Evolutionary conservation across 2,113 vertebrate genomes (phyloP).

Genomic region (Strix uralensis): DNA sequence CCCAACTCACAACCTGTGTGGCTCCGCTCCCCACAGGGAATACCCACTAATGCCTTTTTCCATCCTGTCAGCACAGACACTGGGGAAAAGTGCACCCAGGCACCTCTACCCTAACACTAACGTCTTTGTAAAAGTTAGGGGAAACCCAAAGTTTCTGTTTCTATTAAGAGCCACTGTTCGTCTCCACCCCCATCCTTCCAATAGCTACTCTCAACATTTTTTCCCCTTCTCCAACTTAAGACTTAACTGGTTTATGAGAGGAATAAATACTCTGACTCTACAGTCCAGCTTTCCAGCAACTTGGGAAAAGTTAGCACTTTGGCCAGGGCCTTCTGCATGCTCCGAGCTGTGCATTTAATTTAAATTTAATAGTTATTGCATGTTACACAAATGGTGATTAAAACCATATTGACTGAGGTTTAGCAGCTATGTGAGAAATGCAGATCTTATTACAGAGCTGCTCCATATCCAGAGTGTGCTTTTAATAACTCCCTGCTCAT

Average conservation of each 20-base stretch:
- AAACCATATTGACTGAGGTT: slow-evolving; percentile 26
- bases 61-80: not conserved
- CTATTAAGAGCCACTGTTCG: not conserved
- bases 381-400: slow-evolving; percentile 1
- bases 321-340: not conserved
- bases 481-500: not conserved
- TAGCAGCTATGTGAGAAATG: slow-evolving; percentile 24
- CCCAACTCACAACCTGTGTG: not conserved
- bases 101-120: not conserved
- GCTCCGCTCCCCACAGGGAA: accelerated
- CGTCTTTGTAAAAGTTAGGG: not conserved
- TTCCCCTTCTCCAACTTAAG: not conserved
- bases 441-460: not conserved
- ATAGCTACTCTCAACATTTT: not conserved
- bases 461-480: not conserved
- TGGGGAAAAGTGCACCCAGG: not conserved
- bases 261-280: not conserved
- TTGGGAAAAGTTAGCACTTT: not conserved
- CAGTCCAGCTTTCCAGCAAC: not conserved
- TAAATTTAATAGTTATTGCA: not conserved
- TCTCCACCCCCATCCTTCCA: not conserved
- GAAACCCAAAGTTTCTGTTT: not conserved
- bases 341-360: not conserved
- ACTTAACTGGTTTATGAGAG: not conserved
- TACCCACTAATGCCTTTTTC: not conserved